Conservation (phyloP, 2,888 invertebrate genomes). For the Orchestes rusci region DNA sequence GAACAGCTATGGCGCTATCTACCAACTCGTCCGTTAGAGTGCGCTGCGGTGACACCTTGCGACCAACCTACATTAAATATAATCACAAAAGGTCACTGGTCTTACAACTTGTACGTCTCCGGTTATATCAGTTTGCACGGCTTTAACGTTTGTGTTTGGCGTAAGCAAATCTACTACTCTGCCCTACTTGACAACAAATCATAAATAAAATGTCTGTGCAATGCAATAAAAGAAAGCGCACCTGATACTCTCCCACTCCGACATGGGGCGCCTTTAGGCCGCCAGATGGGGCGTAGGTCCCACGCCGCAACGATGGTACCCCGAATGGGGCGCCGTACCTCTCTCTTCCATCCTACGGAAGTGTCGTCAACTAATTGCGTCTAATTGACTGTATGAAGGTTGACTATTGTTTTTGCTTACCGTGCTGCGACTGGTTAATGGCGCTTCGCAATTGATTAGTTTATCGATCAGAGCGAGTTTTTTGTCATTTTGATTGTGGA, state of each 20-base stretch:
- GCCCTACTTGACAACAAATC: neutral
- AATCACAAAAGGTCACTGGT: too few relatives aligned
- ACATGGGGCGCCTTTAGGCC: slow-evolving; percentile 47
- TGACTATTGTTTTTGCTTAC: too few relatives aligned
- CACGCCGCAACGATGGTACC: slow-evolving; percentile 14
- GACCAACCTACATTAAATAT: too few relatives aligned
- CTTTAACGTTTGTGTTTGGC: neutral
- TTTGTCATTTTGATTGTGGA: too few relatives aligned
- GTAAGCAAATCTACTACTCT: neutral
- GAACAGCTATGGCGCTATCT: slow-evolving; percentile 9
- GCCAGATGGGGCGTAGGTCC: slow-evolving; percentile 18
- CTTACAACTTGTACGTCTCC: too few relatives aligned
- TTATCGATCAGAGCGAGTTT: too few relatives aligned
- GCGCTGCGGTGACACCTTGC: too few relatives aligned
- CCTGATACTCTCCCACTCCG: slow-evolving; percentile 56
- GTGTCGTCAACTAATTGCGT: neutral
- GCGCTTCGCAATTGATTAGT: too few relatives aligned
- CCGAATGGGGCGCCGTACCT: slow-evolving; percentile 11
- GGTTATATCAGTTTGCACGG: neutral
- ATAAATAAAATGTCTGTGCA: neutral
- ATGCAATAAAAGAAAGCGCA: too few relatives aligned
- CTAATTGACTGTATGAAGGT: neutral
- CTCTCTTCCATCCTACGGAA: slow-evolving; percentile 1
- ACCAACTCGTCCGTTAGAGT: slow-evolving; percentile 23
- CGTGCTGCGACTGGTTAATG: too few relatives aligned